Base-by-base conservation (phyloP, 2,113 vertebrate genomes). In the Calypte anna region DNA sequence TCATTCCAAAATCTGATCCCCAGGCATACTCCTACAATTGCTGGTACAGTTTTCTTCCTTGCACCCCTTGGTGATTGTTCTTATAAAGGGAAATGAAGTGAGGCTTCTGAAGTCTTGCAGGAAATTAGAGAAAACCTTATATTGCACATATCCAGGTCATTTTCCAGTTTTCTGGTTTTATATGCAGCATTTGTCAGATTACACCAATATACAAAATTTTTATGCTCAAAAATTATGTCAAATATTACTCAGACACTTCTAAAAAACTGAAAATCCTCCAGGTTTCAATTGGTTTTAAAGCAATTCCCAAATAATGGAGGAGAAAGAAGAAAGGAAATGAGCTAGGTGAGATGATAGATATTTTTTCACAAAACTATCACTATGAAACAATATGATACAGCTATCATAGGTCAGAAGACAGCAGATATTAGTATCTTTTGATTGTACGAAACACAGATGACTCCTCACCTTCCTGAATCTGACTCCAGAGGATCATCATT, bases 401-500 rank as follows among this genome's bases (percentile, higher is more conserved):
- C 21, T 72, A 20, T 28, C 10, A 27, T 3, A 63, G 16, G 11
- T 38, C 33, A 78, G n/a, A 88, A 89, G 40, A n/a, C 8, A 44
- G 24, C 33, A 68, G 31, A 62, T 16, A 82, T 40, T 13, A 63
- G 18, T 10, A 43, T n/a, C 11, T 51, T 70, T 83, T 43, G 74
- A 62, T 2, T 18, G 19, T 22, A 80, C 82, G 22, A 54, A 77
- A 76, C 14, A 66, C 18, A 79, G 17, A 91, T 51, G 11, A 81
- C n/a, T 53, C 7, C 96, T 96, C 85, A 99, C 99, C 99, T 99
- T 97, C 98, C 98, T 0, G 97, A 93, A 25, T 99, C 99, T 0
- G 97, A 53, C 44, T 99, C 99, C 82, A 98, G 97, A 30, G 98
- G 96, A 44, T 99, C 99, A 48, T 99, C 99, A 18, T 88, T 97